Percentiles rank a stretch among this genome's conserved stretches.
phyloP scores from a whole-genome alignment of 2,888 invertebrate genomes.

The Pristionchus fissidentatus region DNA sequence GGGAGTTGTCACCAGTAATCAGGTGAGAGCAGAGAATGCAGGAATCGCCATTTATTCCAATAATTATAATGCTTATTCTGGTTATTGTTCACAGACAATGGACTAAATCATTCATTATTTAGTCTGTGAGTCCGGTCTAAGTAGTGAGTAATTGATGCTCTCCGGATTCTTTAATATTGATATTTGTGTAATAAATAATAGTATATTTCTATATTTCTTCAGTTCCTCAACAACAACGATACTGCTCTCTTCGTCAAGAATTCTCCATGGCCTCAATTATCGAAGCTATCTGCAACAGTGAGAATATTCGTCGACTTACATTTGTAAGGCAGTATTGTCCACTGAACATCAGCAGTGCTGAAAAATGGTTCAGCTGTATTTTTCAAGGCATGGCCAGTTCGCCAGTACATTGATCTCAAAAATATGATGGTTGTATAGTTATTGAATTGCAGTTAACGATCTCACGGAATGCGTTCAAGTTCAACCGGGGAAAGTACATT shows the following conservation, averaged over 20 bases:
- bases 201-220: no score
- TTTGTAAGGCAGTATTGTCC: no score
- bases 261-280: conserved; percentile 67
- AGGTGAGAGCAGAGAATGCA: no score
- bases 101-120: no score
- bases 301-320: no score
- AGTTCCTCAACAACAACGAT: conserved; percentile 72
- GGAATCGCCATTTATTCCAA: no score
- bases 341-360: not conserved
- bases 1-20: conserved; percentile 68
- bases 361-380: not conserved
- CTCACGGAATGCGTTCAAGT: conserved; percentile 89
- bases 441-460: conserved; percentile 80
- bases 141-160: no score
- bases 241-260: conserved; percentile 72
- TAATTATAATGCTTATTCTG: no score
- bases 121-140: no score
- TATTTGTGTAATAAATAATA: no score
- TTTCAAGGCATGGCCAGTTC: not conserved
- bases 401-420: not conserved
- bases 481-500: conserved; percentile 80
- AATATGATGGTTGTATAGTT: not conserved
- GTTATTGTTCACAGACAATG: no score
- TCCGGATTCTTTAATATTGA: no score
- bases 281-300: conserved; percentile 63